A percentile compares a stretch with the other conserved stretches of the same genome.
These are phyloP conservation scores for Bursaphelenchus mucronatus DNA, from an alignment of 1,140 invertebrate genomes.

Conservation along the genomic window DNA sequence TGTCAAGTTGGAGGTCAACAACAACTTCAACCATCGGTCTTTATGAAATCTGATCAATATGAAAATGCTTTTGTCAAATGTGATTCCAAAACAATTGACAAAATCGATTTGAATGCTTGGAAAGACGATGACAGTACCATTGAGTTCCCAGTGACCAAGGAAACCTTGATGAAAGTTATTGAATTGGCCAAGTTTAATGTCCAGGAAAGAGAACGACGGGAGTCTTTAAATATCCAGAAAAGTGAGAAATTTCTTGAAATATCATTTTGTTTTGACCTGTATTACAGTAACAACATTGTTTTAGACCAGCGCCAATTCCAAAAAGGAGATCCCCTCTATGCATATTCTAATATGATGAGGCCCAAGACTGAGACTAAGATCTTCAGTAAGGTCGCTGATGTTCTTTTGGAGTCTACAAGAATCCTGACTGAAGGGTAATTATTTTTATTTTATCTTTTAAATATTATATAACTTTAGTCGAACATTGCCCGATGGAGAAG, in stretches of 20 bases:
- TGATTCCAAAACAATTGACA: slow-evolving; percentile 29
- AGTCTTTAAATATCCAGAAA: slow-evolving; percentile 34
- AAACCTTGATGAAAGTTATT: slow-evolving; percentile 44
- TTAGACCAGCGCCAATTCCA: slow-evolving; percentile 39
- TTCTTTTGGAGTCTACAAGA: slow-evolving; percentile 47
- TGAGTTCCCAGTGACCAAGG: slow-evolving; percentile 39
- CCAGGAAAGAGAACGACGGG: slow-evolving; percentile 33
- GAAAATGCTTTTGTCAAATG: slow-evolving; percentile 43
- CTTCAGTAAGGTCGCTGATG: slow-evolving; percentile 38
- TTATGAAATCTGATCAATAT: slow-evolving; percentile 54
- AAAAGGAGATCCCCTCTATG: slow-evolving; percentile 46
- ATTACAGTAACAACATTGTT: slow-evolving; percentile 6
- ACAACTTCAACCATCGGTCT: slow-evolving; percentile 66
- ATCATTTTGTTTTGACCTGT: not conserved
- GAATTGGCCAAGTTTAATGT: slow-evolving; percentile 45
- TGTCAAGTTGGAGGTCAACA: slow-evolving; percentile 74
- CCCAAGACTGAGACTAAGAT: slow-evolving; percentile 39
- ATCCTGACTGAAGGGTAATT: slow-evolving; percentile 40
- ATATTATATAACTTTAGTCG: slow-evolving; percentile 27
- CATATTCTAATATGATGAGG: slow-evolving; percentile 48
- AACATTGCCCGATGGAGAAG: slow-evolving; percentile 34
- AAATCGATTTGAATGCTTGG: slow-evolving; percentile 37
- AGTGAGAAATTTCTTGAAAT: slow-evolving; percentile 28
- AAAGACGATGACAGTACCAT: slow-evolving; percentile 33
- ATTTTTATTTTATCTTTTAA: slow-evolving; percentile 21